A percentile compares a stretch with the other conserved stretches of the same genome.
phyloP scores from a whole-genome alignment of 2,113 vertebrate species.

The Pan paniscus region DNA sequence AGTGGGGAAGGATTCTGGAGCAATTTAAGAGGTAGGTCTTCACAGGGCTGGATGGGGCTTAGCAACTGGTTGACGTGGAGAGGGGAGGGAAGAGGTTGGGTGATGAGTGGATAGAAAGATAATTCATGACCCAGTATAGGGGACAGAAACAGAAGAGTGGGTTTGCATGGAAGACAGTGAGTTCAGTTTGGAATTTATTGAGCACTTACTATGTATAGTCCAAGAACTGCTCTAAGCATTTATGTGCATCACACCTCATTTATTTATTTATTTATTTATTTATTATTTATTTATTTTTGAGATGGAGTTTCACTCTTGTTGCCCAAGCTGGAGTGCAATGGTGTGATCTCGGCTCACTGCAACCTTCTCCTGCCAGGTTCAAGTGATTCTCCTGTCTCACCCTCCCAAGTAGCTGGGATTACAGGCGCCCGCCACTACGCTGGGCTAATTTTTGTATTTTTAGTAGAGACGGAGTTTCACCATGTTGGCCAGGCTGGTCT shows the following conservation, averaged over 20 bases:
- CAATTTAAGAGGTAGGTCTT: not conserved
- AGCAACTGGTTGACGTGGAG: not conserved
- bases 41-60: not conserved
- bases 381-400: no score
- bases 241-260: not conserved
- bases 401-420: no score
- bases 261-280: no score
- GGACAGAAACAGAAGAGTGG: fast-evolving
- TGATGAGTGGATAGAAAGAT: not conserved
- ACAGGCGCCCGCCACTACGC: no score
- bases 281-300: no score
- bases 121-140: not conserved
- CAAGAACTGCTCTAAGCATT: not conserved
- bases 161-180: not conserved
- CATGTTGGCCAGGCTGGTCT: no score
- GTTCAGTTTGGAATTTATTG: not conserved
- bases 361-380: no score
- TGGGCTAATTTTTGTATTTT: no score
- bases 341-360: no score
- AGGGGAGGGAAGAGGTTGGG: not conserved
- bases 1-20: not conserved
- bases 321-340: no score
- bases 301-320: no score
- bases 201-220: not conserved
- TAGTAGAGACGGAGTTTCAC: no score